phyloP scores from a whole-genome alignment of 2,113 vertebrate genomes.

The Blennius ocellaris region DNA sequence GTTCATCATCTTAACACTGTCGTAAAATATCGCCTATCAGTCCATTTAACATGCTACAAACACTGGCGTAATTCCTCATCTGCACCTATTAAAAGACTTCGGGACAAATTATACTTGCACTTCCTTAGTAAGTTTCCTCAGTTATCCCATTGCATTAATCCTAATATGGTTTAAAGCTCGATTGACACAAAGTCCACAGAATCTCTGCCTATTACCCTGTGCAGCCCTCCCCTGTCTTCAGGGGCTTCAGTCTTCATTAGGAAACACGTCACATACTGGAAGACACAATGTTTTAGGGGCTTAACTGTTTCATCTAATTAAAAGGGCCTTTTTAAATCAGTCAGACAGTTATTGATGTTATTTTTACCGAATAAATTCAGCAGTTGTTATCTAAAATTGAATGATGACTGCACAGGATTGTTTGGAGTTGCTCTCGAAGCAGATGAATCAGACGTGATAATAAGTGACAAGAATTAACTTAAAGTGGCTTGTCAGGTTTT shows the following conservation, averaged over 20 bases:
- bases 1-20: not conserved
- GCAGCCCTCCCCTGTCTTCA: conserved; percentile 32
- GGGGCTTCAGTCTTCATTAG: conserved; percentile 38
- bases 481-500: conserved; percentile 27
- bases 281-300: conserved; percentile 8
- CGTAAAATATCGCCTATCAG: not conserved
- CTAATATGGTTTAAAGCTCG: conserved; percentile 39
- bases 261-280: not conserved
- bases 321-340: conserved; percentile 23
- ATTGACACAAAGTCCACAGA: conserved; percentile 43
- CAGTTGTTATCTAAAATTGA: conserved; percentile 12
- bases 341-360: conserved; percentile 6
- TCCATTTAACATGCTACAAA: conserved; percentile 1
- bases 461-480: conserved; percentile 39
- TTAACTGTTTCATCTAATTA: conserved; percentile 17
- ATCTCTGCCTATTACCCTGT: conserved; percentile 41
- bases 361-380: conserved; percentile 6
- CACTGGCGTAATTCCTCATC: conserved; percentile 14
- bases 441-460: conserved; percentile 31
- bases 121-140: conserved; percentile 16
- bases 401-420: not conserved
- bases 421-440: conserved; percentile 25
- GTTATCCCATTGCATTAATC: conserved; percentile 53
- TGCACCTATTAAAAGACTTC: conserved; percentile 13
- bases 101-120: conserved; percentile 20